phyloP scores from a whole-genome alignment of 2,113 vertebrate genomes.

The Nyctereutes procyonoides region DNA sequence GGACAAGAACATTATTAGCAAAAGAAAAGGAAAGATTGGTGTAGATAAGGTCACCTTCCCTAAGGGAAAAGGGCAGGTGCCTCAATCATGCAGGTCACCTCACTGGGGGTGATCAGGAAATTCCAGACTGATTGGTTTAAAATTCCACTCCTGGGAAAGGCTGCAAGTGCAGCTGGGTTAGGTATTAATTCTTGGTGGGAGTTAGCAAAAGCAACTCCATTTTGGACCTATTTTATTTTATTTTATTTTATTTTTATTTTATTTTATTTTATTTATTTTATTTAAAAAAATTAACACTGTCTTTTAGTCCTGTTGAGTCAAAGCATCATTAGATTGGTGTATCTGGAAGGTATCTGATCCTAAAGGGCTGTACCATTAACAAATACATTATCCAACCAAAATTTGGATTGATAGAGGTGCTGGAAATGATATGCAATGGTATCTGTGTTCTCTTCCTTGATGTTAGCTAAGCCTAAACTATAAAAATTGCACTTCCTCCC shows the following conservation, averaged over 20 bases:
- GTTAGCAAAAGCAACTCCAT: neutral
- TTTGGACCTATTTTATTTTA: neutral
- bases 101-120: neutral
- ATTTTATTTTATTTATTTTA: neutral
- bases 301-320: neutral
- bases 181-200: neutral
- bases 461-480: neutral
- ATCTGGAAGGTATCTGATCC: neutral
- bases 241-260: neutral
- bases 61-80: neutral
- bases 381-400: neutral
- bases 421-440: neutral
- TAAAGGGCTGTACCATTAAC: neutral
- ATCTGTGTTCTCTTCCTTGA: neutral
- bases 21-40: neutral
- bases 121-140: neutral
- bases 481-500: neutral
- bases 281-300: neutral
- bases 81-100: neutral
- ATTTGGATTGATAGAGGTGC: neutral
- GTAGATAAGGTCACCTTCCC: neutral
- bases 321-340: neutral
- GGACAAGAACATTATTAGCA: neutral
- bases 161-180: neutral
- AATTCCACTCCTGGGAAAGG: neutral